Evolutionary conservation across 2,888 invertebrate species (phyloP), one percentile per base, ranked within the genome.

Genomic region (Agrotis clavis): DNA sequence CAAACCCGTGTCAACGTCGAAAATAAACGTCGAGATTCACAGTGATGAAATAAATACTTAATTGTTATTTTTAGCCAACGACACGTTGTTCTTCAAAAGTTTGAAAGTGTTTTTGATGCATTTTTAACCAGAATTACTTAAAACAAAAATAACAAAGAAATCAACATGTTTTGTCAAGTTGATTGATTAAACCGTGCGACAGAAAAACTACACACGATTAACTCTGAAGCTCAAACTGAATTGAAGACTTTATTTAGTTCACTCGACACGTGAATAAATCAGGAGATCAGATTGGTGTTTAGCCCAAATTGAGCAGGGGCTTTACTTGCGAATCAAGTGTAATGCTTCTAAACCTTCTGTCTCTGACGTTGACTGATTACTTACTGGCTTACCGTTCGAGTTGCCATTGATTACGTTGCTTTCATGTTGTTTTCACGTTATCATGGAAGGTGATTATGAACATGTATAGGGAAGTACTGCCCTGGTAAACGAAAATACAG

Each of bases 351-450:
- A 74, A 60, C 11, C 54, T 45, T 64, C 62, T 71, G 74, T 35
- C 51, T 3, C 25, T 57, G 81, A 72, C 71, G 48, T 62, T 77
- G 84, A 84, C 65, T 70, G 74, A 82, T 84, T 77, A 47, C 65
- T 19, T 77, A 47, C 65, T 19, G n/a, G 69, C 59, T 69, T 80
- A 65, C 51, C 30, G 47, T 6, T 21, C 30, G 41, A 41, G 41
- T 41, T 41, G 1, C 18, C 13, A 62, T 67, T 45, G 45, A 45
- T 50, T 41, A 54, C 2, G 30, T 47, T 62, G 16, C 6, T 50
- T 35, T 35, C 19, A 30, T 64, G 41, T 54, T 73, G 18, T 47
- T 51, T 19, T n/a, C 57, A 64, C 14, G 48, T 6, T 11, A 16
- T 30, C 19, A 21, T 25, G 21, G 1, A 45, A 21, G n/a, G 11